Percentiles rank a stretch among this genome's conserved stretches.
These are phyloP conservation scores for Arge pagana DNA, from an alignment of 2,888 invertebrate species.

Conservation along the genomic window DNA sequence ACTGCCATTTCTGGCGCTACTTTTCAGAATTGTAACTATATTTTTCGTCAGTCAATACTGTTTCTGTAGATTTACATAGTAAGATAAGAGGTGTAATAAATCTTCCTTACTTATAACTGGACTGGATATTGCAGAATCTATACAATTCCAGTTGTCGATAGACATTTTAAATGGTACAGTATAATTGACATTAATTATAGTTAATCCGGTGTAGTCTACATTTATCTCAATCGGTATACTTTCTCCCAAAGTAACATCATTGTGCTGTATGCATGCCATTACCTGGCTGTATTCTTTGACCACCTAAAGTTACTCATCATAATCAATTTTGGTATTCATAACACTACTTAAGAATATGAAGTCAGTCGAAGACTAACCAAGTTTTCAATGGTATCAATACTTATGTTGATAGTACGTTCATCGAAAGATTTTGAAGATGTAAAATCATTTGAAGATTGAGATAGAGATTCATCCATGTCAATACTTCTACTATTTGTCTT, in stretches of 20 bases:
- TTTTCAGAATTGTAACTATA: too few relatives aligned
- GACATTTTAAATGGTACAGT: constrained; percentile 27
- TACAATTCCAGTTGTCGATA: constrained; percentile 21
- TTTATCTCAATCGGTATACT: constrained; percentile 32
- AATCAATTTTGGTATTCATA: too few relatives aligned
- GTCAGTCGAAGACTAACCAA: constrained; percentile 35
- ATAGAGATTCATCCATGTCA: too few relatives aligned
- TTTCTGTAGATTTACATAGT: too few relatives aligned
- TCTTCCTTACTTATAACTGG: constrained; percentile 42
- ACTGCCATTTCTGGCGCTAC: too few relatives aligned
- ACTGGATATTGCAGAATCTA: constrained; percentile 35
- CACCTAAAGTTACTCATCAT: constrained; percentile 2
- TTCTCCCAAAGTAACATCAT: constrained; percentile 36
- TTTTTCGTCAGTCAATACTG: too few relatives aligned
- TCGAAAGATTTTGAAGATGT: too few relatives aligned
- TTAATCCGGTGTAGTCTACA: constrained; percentile 28
- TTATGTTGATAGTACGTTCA: constrained; percentile 33
- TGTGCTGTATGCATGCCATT: constrained; percentile 36
- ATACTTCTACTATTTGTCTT: too few relatives aligned
- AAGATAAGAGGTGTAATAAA: background rate
- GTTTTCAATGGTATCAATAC: constrained; percentile 41
- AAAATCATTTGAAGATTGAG: too few relatives aligned
- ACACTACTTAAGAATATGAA: constrained; percentile 23
- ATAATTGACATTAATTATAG: constrained; percentile 33
- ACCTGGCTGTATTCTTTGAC: constrained; percentile 29